A percentile compares a stretch with the other conserved stretches of the same genome.
These are phyloP conservation scores for Cuniculus paca DNA, from an alignment of 2,797 vertebrate species.

Conservation along the genomic window DNA sequence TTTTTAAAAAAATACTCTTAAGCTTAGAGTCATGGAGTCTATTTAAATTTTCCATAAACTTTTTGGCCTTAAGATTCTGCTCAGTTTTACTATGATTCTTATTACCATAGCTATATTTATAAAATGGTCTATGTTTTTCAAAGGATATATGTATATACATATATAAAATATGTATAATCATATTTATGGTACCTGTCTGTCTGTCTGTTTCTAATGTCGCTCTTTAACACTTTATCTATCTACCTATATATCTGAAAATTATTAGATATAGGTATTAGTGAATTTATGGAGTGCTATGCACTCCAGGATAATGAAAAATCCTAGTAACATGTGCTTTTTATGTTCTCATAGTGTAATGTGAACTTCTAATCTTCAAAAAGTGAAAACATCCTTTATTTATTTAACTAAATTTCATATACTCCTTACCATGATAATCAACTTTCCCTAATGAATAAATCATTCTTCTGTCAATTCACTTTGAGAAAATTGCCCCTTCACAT, in stretches of 20 bases:
- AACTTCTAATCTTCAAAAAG: constrained; percentile 21
- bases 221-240: too few species aligned
- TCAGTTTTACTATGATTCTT: constrained; percentile 12
- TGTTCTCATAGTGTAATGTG: not conserved
- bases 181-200: not conserved
- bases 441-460: not conserved
- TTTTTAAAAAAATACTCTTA: not conserved
- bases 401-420: not conserved
- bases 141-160: not conserved
- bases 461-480: not conserved
- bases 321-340: not conserved
- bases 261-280: not conserved
- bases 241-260: not conserved
- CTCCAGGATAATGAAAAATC: not conserved
- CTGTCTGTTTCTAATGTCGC: not conserved
- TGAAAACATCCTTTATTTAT: constrained; percentile 12
- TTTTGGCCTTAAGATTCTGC: not conserved
- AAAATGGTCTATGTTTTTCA: constrained; percentile 37
- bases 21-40: not conserved
- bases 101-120: not conserved
- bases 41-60: constrained; percentile 20
- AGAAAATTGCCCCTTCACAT: constrained; percentile 1
- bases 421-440: not conserved
- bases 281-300: not conserved
- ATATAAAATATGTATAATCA: not conserved